Evolutionary conservation across 2,113 vertebrate genomes (phyloP).

Genomic region (Colinus virginianus): DNA sequence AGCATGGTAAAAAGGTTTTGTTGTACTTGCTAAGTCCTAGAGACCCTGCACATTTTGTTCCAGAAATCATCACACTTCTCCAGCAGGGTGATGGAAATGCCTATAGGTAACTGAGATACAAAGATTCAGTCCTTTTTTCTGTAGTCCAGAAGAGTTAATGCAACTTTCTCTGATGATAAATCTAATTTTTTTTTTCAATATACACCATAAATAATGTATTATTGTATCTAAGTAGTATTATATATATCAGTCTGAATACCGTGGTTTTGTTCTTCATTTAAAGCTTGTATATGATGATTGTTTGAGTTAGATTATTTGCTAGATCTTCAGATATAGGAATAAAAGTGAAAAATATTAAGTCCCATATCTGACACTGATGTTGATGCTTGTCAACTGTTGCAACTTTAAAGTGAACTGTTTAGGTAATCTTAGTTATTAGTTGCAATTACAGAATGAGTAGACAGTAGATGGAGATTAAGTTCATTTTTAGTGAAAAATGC

Average conservation of each 20-base stretch:
- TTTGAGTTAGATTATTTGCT: too few relatives aligned
- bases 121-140: not conserved
- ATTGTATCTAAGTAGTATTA: not conserved
- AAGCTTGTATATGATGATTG: not conserved
- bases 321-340: not conserved
- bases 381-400: not conserved
- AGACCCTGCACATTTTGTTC: constrained; percentile 89
- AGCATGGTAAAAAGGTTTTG: constrained; percentile 92
- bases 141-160: not conserved
- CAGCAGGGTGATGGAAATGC: constrained; percentile 89
- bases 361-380: not conserved
- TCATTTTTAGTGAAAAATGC: not conserved
- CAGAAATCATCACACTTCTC: constrained; percentile 90
- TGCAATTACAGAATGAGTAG: not conserved
- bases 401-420: not conserved
- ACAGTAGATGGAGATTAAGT: not conserved
- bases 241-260: not conserved
- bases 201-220: not conserved
- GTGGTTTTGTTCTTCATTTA: not conserved
- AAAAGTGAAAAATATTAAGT: not conserved
- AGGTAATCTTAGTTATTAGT: not conserved
- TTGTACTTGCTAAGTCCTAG: constrained; percentile 91
- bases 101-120: constrained; percentile 82
- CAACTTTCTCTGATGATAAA: rapidly evolving
- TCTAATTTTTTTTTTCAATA: not conserved